Evolutionary conservation across 2,888 invertebrate genomes (phyloP).

Genomic region (Neocrepidodera transversa): DNA sequence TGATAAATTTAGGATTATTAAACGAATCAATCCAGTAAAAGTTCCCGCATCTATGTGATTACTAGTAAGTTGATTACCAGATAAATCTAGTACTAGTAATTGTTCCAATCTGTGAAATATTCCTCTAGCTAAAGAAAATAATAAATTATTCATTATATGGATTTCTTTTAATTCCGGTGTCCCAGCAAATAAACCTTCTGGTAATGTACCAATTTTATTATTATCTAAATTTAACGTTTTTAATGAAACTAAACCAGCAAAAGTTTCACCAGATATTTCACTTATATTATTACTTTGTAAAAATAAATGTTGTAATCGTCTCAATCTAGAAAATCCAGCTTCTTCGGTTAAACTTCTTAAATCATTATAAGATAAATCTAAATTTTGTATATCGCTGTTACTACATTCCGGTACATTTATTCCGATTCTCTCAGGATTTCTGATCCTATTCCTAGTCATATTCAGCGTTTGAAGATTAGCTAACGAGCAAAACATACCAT

Average conservation of each 20-base stretch:
- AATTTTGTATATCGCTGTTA: constrained; percentile 74
- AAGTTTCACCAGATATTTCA: constrained; percentile 79
- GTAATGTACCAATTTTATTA: constrained; percentile 82
- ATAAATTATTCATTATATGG: constrained; percentile 83
- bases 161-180: constrained; percentile 83
- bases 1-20: constrained; percentile 84
- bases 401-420: constrained; percentile 69
- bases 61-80: constrained; percentile 84
- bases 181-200: constrained; percentile 81
- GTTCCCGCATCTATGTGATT: constrained; percentile 85
- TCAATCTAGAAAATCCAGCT: constrained; percentile 76
- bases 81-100: constrained; percentile 82
- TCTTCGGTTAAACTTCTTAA: constrained; percentile 73
- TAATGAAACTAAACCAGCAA: constrained; percentile 79
- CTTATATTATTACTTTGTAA: constrained; percentile 85
- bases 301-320: constrained; percentile 80
- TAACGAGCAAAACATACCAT: constrained; percentile 80
- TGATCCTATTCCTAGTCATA: constrained; percentile 83
- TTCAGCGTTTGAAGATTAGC: constrained; percentile 83
- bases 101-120: constrained; percentile 85
- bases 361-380: constrained; percentile 85
- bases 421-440: constrained; percentile 78
- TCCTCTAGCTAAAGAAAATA: constrained; percentile 82
- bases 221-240: constrained; percentile 85
- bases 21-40: constrained; percentile 82